These are phyloP conservation scores for Chromoteleia sp. DNA, from an alignment of 2,888 invertebrate species.

Conservation along the genomic window DNA sequence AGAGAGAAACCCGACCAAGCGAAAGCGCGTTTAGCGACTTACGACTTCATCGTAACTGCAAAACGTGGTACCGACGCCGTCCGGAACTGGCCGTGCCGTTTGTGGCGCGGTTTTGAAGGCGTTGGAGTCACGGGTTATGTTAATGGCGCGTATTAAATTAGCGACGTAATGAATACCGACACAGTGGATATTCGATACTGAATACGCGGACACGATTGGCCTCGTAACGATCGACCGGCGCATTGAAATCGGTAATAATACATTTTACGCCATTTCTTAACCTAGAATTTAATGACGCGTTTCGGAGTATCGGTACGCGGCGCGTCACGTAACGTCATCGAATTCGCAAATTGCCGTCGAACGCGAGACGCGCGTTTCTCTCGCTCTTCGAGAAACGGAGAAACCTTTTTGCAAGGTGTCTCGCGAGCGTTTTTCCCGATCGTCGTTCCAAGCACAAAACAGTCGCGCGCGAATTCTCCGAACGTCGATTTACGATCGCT, in stretches of 20 bases:
- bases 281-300: conserved; percentile 47
- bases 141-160: conserved; percentile 59
- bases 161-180: conserved; percentile 59
- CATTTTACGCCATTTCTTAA: conserved; percentile 34
- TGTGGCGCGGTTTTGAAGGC: conserved; percentile 37
- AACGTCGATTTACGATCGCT: conserved; percentile 56
- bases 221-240: conserved; percentile 51
- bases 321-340: conserved; percentile 30
- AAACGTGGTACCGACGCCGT: too few species aligned
- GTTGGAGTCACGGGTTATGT: conserved; percentile 49
- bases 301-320: conserved; percentile 24
- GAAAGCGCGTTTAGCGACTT: too few species aligned
- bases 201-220: conserved; percentile 62
- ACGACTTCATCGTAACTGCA: too few species aligned
- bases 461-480: conserved; percentile 13
- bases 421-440: too few species aligned
- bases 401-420: too few species aligned
- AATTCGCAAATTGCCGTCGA: conserved; percentile 41
- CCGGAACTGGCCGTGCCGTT: conserved; percentile 11
- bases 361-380: conserved; percentile 1
- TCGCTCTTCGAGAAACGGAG: too few species aligned
- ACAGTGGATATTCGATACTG: conserved; percentile 37
- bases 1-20: too few species aligned
- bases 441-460: too few species aligned
- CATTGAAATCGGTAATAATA: conserved; percentile 64